Evolutionary conservation across 2,888 invertebrate genomes (phyloP).

Genomic region (Drosophila acutilabella): DNA sequence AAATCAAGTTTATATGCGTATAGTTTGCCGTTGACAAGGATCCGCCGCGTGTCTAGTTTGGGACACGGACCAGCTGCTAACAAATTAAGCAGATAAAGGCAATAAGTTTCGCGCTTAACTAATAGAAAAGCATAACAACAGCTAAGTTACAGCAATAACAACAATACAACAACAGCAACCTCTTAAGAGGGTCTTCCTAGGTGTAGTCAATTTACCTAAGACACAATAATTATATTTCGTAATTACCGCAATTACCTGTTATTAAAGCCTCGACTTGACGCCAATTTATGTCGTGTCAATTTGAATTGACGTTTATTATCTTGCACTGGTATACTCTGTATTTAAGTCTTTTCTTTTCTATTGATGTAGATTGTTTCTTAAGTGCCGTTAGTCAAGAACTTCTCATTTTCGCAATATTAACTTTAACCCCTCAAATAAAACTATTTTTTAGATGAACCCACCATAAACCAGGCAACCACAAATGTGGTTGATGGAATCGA

Average conservation of each 20-base stretch:
- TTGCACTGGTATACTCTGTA: conserved; percentile 6
- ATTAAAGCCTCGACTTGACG: conserved; percentile 65
- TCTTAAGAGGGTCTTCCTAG: conserved; percentile 26
- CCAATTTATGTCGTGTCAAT: conserved; percentile 66
- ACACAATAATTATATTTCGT: conserved; percentile 76
- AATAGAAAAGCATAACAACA: conserved; percentile 67
- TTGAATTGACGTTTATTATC: conserved; percentile 55
- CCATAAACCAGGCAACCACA: conserved; percentile 96
- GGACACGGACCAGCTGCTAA: conserved; percentile 48
- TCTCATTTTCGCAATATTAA: conserved; percentile 25
- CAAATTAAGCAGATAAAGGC: conserved; percentile 79
- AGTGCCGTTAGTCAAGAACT: conserved; percentile 21
- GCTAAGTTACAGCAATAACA: conserved; percentile 42
- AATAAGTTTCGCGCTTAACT: conserved; percentile 63
- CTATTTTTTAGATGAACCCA: conserved; percentile 91
- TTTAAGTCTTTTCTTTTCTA: not conserved
- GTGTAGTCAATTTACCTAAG: conserved; percentile 73
- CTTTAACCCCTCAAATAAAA: conserved; percentile 31
- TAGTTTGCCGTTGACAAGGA: conserved; percentile 54
- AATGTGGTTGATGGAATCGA: conserved; percentile 98
- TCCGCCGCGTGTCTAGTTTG: conserved; percentile 10
- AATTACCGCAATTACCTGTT: conserved; percentile 82
- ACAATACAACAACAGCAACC: conserved; percentile 10
- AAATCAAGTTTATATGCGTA: conserved; percentile 77
- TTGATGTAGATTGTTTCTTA: conserved; percentile 46